These are phyloP conservation scores for Eupeodes corollae DNA, from an alignment of 1,140 invertebrate genomes.

Conservation along the genomic window DNA sequence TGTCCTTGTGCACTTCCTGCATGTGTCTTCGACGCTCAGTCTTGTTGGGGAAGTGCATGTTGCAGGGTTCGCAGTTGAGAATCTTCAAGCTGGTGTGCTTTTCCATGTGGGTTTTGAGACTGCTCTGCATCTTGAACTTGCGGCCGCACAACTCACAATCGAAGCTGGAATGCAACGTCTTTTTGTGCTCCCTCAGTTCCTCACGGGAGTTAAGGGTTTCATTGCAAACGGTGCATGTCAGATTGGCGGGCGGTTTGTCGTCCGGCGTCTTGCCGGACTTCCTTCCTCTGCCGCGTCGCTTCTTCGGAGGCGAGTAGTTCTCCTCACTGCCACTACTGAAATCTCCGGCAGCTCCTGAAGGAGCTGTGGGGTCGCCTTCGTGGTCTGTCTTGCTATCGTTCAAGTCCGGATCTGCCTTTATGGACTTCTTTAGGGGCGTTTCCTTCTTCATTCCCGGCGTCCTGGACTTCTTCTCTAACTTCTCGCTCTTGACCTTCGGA, in stretches of 20 bases:
- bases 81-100: slow-evolving; percentile 25
- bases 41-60: slow-evolving; percentile 19
- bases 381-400: background rate
- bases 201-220: slow-evolving; percentile 37
- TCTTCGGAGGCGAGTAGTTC: background rate
- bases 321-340: background rate
- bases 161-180: background rate
- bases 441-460: background rate
- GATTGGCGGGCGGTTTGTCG: slow-evolving; percentile 21
- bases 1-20: slow-evolving; percentile 22
- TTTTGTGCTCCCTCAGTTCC: slow-evolving; percentile 6
- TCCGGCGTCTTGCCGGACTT: slow-evolving; percentile 15
- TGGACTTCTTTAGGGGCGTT: background rate
- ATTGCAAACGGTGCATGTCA: slow-evolving; percentile 25
- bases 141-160: slow-evolving; percentile 34
- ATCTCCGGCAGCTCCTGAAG: background rate
- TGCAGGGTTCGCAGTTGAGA: slow-evolving; percentile 20
- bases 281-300: slow-evolving; percentile 7
- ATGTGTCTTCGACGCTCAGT: slow-evolving; percentile 27
- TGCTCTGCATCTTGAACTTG: slow-evolving; percentile 33
- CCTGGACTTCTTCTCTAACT: slow-evolving; percentile 3
- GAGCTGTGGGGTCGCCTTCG: slow-evolving; percentile 4
- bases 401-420: background rate
- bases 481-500: slow-evolving; percentile 9
- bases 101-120: slow-evolving; percentile 35